Base-by-base conservation (phyloP, 2,113 vertebrate species). In the Paradoxurus hermaphroditus region DNA sequence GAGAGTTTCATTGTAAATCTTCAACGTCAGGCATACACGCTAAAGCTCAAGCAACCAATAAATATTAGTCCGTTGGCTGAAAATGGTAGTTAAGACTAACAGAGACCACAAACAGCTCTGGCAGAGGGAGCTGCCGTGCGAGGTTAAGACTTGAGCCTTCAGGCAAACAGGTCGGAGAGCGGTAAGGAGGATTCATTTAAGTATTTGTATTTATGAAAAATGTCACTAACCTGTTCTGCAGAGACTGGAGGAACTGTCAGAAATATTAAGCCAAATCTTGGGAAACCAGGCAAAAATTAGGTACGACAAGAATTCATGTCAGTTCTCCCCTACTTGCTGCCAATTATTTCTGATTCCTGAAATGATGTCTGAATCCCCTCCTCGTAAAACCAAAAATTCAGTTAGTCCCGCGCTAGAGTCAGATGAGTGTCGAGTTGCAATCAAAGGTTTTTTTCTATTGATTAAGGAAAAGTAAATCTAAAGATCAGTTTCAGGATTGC, bases 401-500 rank as follows among this genome's bases (percentile, higher is more conserved):
- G 62, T 98, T 98, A 95, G 95, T 97, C 84, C 95, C 95, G 86
- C 14, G 83, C 85, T 97, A 97, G 95, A 97, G 98, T 97, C 89
- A 96, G 95, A 92, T 87, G 77, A 97, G 98, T 93, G 98, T 97
- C 98, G 98, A 98, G 97, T 97, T 98, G 98, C 98, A 98, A 96
- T 98, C 98, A 59, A 59, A 95, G 97, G 91, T 98, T 98, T 97
- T 97, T 95, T 86, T 86, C 98, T 98, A 98, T 98, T 98, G 98
- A 98, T 98, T 99, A 99, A 97, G 97, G 96, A 97, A 97, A 97
- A 94, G 96, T 97, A 98, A 98, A 98, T 98, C 98, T 98, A 98
- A 97, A 98, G 98, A 98, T 99, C 98, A 97, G 98, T 98, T 98
- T 98, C 98, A 98, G 98, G 98, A 97, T 97, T 96, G 97, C 97